Percentiles rank a stretch among this genome's conserved stretches.
phyloP scores from a whole-genome alignment of 1,140 invertebrate species.

The Homalodisca vitripennis region DNA sequence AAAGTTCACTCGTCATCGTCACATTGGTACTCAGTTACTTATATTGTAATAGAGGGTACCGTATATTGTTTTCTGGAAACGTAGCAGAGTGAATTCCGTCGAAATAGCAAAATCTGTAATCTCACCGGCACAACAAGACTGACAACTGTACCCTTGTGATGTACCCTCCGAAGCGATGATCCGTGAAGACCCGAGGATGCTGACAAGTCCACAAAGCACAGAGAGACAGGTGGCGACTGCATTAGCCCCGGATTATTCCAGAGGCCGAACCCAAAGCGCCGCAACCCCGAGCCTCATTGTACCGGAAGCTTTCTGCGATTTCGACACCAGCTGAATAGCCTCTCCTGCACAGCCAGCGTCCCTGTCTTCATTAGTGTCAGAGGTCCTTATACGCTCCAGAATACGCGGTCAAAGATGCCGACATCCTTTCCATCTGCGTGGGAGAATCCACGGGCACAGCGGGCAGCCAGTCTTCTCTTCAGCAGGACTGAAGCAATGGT shows the following conservation, averaged over 20 bases:
- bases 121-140: too few relatives aligned
- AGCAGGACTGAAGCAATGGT: background rate
- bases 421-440: background rate
- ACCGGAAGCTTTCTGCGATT: background rate
- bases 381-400: background rate
- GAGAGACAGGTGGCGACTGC: background rate
- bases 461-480: background rate
- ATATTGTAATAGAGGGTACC: too few relatives aligned
- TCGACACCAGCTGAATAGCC: constrained; percentile 1
- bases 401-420: too few relatives aligned
- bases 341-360: background rate
- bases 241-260: constrained; percentile 15
- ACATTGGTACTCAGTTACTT: too few relatives aligned
- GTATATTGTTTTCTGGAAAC: too few relatives aligned
- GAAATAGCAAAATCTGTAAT: too few relatives aligned
- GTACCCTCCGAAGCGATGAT: too few relatives aligned
- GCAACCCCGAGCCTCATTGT: too few relatives aligned
- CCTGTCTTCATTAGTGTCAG: constrained; percentile 8
- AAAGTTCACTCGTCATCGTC: too few relatives aligned
- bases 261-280: background rate
- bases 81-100: too few relatives aligned
- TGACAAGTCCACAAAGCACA: background rate
- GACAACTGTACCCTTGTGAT: too few relatives aligned
- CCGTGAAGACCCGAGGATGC: too few relatives aligned
- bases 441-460: background rate